phyloP scores from a whole-genome alignment of 1,140 invertebrate genomes.

The Phthorimaea operculella region DNA sequence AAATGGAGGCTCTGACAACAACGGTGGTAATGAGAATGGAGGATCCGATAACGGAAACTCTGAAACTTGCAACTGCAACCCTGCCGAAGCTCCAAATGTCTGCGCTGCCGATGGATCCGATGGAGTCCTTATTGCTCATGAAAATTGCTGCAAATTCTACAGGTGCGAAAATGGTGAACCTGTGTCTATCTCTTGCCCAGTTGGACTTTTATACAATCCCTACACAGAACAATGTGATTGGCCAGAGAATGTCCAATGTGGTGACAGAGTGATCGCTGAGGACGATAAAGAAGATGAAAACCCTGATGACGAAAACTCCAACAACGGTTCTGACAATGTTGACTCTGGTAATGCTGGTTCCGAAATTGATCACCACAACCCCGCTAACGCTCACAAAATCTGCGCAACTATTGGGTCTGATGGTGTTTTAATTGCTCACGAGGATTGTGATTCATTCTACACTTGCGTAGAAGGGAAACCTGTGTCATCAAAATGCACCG shows the following conservation, averaged over 20 bases:
- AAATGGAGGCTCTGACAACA: constrained; percentile 6
- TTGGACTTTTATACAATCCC: constrained; percentile 69
- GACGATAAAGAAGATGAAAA: not conserved
- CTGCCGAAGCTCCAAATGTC: constrained; percentile 22
- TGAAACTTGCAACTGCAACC: constrained; percentile 22
- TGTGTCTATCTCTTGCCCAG: constrained; percentile 14
- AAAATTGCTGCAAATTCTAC: constrained; percentile 29
- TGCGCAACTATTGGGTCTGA: constrained; percentile 23
- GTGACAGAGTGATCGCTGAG: constrained; percentile 14
- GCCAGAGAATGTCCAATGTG: constrained; percentile 64
- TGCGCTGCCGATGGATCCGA: constrained; percentile 24
- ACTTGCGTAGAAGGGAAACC: constrained; percentile 19
- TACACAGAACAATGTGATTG: constrained; percentile 68
- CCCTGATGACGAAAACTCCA: constrained; percentile 5
- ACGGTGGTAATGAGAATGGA: constrained; percentile 8
- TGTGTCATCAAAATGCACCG: constrained; percentile 13
- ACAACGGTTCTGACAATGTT: constrained; percentile 9
- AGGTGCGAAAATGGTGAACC: constrained; percentile 21
- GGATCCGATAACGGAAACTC: not conserved
- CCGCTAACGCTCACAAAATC: constrained; percentile 22
- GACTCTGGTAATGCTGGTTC: constrained; percentile 1
- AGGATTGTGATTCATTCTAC: constrained; percentile 34
- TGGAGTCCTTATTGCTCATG: constrained; percentile 24
- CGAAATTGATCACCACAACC: constrained; percentile 19
- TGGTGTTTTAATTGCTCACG: constrained; percentile 21